A percentile compares a stretch with the other conserved stretches of the same genome.
These are phyloP conservation scores for Agraylea sexmaculata DNA, from an alignment of 1,140 invertebrate species.

Conservation along the genomic window DNA sequence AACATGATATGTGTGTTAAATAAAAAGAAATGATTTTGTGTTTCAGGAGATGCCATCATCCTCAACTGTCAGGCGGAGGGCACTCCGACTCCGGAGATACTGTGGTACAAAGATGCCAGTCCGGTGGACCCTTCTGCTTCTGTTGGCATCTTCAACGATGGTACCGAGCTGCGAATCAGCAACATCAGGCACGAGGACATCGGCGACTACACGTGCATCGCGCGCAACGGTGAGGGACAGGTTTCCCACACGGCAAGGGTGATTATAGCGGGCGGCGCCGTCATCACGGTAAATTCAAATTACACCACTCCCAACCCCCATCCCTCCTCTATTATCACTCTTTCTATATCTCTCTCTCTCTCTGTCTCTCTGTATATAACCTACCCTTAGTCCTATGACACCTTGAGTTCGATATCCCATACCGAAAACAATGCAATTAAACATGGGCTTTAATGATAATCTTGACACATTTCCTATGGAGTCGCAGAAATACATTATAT, in stretches of 20 bases:
- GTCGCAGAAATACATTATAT: no score
- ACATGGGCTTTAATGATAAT: no score
- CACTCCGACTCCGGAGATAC: conserved; percentile 79
- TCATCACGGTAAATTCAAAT: conserved; percentile 49
- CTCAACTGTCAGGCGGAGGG: conserved; percentile 91
- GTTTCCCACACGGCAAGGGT: conserved; percentile 88
- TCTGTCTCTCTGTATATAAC: no score
- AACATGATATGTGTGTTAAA: not conserved
- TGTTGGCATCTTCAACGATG: conserved; percentile 80
- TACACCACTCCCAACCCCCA: not conserved
- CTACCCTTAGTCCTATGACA: no score
- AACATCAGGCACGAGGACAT: conserved; percentile 86
- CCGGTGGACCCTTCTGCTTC: conserved; percentile 76
- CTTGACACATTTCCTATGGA: no score
- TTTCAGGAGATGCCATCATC: conserved; percentile 78
- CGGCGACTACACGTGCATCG: conserved; percentile 90
- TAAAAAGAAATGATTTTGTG: conserved; percentile 1
- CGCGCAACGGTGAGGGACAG: conserved; percentile 86
- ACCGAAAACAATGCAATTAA: no score
- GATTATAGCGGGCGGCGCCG: conserved; percentile 82
- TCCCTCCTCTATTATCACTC: no score
- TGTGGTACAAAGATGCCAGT: conserved; percentile 86
- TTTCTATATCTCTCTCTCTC: no score
- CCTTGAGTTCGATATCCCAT: no score
- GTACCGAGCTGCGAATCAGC: conserved; percentile 80